Base-by-base conservation (phyloP, 1,140 invertebrate genomes). In the Grapholita molesta region DNA sequence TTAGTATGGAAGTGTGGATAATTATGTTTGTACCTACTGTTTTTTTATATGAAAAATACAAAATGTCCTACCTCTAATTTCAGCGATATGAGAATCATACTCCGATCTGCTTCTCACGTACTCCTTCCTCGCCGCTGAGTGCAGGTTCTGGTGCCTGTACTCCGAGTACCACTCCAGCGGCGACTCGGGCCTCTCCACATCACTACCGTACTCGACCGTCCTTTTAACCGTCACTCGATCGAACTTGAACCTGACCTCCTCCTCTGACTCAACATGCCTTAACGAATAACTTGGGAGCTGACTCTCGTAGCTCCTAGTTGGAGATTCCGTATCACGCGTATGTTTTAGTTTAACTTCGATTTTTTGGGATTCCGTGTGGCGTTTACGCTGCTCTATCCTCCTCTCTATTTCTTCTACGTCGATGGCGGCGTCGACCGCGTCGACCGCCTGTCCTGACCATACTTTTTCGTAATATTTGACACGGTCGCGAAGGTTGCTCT, bases 61-160 rank as follows among this genome's bases (percentile, higher is more conserved):
- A 25, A 28, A 32, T 7, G 11, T 28, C 92, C 89, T 94, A 97
- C 97, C 96, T 97, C 95, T 95, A 79, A 97, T 96, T 90, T 96
- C 93, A 70, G 94, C 95, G 84, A 97, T 97, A 89, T 97, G 96
- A n/a, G 95, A 94, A 85, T 97, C 96, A 86, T 96, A 97, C 85
- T 97, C 95, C 75, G 95, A 95, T 84, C 94, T 95, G 86, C 95
- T 96, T 76, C 95, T 93, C 35, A 94, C 88, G 75, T 94, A 95
- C 64, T 95, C 94, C 85, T 94, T 93, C 77, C 93, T 93, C 12
- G 93, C 86, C 18, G 93, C 91, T 72, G 93, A 91, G 76, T 94
- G 92, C 70, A 93, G 77, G 3, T 86, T 79, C 70, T 91, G 85
- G 57, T 91, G 88, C 71, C 87, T 76, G 78, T 88, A 86, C 84